Evolutionary conservation across 2,888 invertebrate species (phyloP), one percentile per base, ranked within the genome.

Genomic region (Trisateles emortualis): DNA sequence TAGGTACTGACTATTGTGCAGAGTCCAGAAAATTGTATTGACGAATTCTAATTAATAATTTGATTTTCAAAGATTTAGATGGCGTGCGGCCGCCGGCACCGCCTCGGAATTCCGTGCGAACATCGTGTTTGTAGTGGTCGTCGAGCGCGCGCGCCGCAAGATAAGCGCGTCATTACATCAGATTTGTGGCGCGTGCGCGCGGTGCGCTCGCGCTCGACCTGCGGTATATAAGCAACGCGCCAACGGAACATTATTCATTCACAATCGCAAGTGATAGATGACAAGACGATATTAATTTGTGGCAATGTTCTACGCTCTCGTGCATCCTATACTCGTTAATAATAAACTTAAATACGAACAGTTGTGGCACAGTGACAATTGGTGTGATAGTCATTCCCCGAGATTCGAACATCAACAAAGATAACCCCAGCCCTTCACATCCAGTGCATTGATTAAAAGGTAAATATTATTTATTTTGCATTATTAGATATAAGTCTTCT

Each of bases 281-380:
- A 86, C 79, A 82, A 84, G 76, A 82, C 84, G 62, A 80, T 84
- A 82, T 76, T 89, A 88, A 76, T 81, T 87, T 73, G 92, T 92
- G 90, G 92, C 88, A 91, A 92, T 92, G 92, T 83, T 90, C 87
- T 86, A 83, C 90, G 85, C 86, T 86, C 87, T 81, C 88, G 88
- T 90, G 90, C 77, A 86, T 78, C 73, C 78, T 78, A 76, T 80
- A 76, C 78, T 78, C 73, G 80, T 83, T 73, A 84, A 81, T 77
- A 83, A 77, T 72, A 81, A 84, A 79, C 77, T 78, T 39, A 79
- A 84, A 75, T 83, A 86, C 87, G 88, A 88, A 86, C 90, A 90
- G 86, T 88, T 86, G 90, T 92, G 92, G 92, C 85, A 89, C 76
- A 90, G 91, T 92, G 92, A 92, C 79, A 90, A 92, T 80, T 90